Percentiles rank a stretch among this genome's conserved stretches.
Conservation (phyloP, 2,797 vertebrate species). For the Enteromius unitaeniatus region DNA sequence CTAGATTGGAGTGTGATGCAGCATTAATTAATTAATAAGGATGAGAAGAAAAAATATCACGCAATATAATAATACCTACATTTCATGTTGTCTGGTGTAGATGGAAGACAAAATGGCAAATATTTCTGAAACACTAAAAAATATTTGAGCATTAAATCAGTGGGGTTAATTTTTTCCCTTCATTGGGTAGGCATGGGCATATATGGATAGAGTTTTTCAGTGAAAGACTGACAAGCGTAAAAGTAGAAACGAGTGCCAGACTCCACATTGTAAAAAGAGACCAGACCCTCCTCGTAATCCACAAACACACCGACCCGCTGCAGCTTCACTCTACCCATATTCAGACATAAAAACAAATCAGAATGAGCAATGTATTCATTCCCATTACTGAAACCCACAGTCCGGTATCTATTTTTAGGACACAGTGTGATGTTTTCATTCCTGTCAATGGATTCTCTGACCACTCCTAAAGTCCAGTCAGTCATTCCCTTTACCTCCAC, state of each 20-base stretch:
- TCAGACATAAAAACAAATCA: not conserved
- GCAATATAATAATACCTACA: not conserved
- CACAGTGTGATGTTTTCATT: not conserved
- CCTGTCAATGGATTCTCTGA: not conserved
- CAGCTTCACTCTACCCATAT: not conserved
- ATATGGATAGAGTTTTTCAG: not conserved
- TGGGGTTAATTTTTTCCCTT: not conserved
- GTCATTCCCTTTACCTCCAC: not conserved
- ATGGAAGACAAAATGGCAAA: not conserved
- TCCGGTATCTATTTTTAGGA: slow-evolving; percentile 31
- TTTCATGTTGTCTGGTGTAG: not conserved
- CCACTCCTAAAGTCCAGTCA: slow-evolving; percentile 11
- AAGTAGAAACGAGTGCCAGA: not conserved
- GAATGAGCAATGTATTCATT: not conserved
- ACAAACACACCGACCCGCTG: not conserved
- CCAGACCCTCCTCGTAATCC: not conserved
- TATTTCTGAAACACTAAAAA: not conserved
- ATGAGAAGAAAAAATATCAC: not conserved
- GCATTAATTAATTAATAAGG: not conserved
- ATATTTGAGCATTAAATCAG: not conserved
- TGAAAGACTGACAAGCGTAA: not conserved
- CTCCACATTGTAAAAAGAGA: not conserved
- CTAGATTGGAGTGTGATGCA: not conserved
- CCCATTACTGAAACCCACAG: not conserved
- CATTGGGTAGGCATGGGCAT: not conserved